Evolutionary conservation across 2,113 vertebrate genomes (phyloP).

Genomic region (Notiomystis cincta): DNA sequence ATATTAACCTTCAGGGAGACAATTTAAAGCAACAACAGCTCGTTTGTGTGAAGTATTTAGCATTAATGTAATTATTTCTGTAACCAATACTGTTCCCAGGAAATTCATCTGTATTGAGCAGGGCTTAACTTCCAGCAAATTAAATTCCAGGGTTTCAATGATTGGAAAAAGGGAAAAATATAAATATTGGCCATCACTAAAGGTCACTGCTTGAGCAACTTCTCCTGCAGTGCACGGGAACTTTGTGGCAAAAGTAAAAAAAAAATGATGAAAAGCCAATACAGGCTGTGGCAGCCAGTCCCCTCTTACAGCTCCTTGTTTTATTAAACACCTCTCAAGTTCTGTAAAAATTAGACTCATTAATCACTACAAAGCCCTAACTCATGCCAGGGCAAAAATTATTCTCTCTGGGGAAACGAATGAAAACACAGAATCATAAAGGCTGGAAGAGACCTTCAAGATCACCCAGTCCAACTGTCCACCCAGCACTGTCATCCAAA

Average conservation of each 20-base stretch:
- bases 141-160: not conserved
- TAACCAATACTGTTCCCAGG: not conserved
- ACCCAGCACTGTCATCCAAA: not conserved
- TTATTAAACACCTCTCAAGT: not conserved
- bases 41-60: not conserved
- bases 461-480: not conserved
- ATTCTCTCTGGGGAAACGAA: not conserved
- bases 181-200: not conserved
- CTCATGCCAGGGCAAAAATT: not conserved
- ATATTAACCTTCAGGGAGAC: not conserved
- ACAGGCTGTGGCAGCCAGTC: not conserved
- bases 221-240: not conserved
- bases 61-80: not conserved
- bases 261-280: not conserved
- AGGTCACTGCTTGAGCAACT: not conserved
- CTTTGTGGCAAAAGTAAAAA: not conserved
- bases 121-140: not conserved
- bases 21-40: not conserved
- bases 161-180: not conserved
- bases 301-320: not conserved
- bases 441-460: not conserved
- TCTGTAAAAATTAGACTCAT: not conserved
- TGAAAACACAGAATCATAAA: not conserved
- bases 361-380: not conserved
- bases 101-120: not conserved